Percentiles rank a stretch among this genome's conserved stretches.
Conservation (phyloP, 2,797 vertebrate genomes). For the Rhinoraja longicauda region DNA sequence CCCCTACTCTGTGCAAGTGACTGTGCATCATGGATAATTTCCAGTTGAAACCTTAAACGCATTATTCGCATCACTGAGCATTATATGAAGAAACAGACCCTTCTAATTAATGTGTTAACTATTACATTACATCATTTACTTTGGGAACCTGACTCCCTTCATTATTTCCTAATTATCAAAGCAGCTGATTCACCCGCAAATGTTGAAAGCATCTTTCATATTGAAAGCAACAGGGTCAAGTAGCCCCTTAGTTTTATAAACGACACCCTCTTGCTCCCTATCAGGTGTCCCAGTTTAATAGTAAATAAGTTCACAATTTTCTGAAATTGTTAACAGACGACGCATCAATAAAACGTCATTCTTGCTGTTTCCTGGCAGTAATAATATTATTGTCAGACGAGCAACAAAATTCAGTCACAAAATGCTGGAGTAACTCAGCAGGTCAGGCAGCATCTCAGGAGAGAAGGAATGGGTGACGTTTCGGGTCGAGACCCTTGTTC, state of each 20-base stretch:
- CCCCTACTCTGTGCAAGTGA: too few relatives aligned
- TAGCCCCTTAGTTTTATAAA: background rate
- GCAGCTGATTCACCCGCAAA: background rate
- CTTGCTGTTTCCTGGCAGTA: background rate
- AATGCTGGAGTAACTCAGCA: too few relatives aligned
- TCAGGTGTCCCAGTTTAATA: background rate
- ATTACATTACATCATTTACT: background rate
- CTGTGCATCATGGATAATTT: background rate
- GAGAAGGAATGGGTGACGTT: too few relatives aligned
- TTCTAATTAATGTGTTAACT: background rate
- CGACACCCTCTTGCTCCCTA: background rate
- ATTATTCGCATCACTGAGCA: background rate
- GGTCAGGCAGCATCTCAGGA: too few relatives aligned
- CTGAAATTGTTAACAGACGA: background rate
- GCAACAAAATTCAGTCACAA: background rate
- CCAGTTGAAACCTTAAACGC: background rate
- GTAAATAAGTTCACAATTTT: background rate
- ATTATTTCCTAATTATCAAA: background rate
- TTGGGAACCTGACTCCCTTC: background rate
- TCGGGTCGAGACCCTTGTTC: too few relatives aligned
- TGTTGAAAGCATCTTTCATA: background rate
- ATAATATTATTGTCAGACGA: background rate
- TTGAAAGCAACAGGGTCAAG: background rate
- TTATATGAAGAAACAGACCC: background rate
- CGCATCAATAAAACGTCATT: background rate